Evolutionary conservation across 2,797 vertebrate species (phyloP).

Genomic region (Falco naumanni): DNA sequence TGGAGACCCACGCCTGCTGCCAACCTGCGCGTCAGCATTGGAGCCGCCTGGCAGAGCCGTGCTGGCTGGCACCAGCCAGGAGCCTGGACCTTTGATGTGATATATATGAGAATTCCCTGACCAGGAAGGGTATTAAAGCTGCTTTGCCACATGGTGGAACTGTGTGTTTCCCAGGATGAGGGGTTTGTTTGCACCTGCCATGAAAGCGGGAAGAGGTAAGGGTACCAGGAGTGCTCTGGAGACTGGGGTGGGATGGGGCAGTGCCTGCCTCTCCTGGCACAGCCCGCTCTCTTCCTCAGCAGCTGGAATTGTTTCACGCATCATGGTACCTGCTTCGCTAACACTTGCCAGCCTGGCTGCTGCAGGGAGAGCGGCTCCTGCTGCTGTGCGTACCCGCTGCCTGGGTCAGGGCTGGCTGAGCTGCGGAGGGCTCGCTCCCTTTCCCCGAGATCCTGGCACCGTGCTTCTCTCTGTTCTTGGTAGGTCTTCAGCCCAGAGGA

Average conservation of each 20-base stretch:
- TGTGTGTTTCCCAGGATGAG: not conserved
- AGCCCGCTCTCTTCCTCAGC: not conserved
- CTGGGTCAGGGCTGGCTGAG: not conserved
- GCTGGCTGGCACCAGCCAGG: not conserved
- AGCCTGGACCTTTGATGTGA: not conserved
- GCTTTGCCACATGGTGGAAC: not conserved
- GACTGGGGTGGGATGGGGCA: too few relatives aligned
- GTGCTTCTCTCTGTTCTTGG: not conserved
- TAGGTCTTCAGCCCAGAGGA: not conserved
- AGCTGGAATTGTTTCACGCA: not conserved
- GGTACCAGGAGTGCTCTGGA: not conserved
- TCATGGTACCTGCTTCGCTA: not conserved
- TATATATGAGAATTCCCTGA: not conserved
- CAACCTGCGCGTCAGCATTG: not conserved
- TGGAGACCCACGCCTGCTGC: not conserved
- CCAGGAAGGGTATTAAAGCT: not conserved
- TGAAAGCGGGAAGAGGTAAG: not conserved
- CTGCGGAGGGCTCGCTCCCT: not conserved
- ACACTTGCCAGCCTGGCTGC: not conserved
- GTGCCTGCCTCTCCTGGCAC: not conserved
- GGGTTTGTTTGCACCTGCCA: not conserved
- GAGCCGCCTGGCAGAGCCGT: not conserved
- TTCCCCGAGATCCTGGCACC: not conserved
- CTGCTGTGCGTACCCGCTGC: not conserved
- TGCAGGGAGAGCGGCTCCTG: not conserved